phyloP scores from a whole-genome alignment of 2,113 vertebrate species.

The Catharus fuscescens region DNA sequence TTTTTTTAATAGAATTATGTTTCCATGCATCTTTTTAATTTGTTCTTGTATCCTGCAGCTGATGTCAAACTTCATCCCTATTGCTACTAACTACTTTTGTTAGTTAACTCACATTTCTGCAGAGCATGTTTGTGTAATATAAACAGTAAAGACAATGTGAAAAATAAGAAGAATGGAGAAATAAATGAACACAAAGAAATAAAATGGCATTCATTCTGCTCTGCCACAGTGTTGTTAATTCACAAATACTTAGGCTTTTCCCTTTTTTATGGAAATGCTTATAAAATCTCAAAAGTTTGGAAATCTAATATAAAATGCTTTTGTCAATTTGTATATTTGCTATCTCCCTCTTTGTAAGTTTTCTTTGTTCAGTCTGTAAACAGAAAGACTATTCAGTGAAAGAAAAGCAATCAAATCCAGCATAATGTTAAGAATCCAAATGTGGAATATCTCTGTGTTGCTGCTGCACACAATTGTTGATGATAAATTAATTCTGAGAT shows the following conservation, averaged over 20 bases:
- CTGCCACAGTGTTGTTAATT: background rate
- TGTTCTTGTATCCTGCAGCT: background rate
- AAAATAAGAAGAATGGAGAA: background rate
- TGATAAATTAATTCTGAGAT: background rate
- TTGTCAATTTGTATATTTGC: background rate
- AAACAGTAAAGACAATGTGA: background rate
- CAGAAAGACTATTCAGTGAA: background rate
- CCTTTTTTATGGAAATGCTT: background rate
- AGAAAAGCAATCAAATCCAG: background rate
- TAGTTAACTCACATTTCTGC: background rate
- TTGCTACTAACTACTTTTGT: background rate
- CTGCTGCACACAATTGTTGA: background rate
- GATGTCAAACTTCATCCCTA: background rate
- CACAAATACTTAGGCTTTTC: background rate
- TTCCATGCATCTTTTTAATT: background rate
- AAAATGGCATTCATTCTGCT: background rate
- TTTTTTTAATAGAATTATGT: background rate
- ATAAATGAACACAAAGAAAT: background rate
- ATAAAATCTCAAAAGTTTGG: background rate
- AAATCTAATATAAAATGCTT: background rate
- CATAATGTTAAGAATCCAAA: background rate
- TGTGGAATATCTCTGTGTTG: background rate
- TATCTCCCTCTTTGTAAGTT: background rate
- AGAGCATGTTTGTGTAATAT: background rate
- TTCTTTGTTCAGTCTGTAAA: background rate